phyloP scores from a whole-genome alignment of 2,113 vertebrate genomes.

The Mustela nigripes region DNA sequence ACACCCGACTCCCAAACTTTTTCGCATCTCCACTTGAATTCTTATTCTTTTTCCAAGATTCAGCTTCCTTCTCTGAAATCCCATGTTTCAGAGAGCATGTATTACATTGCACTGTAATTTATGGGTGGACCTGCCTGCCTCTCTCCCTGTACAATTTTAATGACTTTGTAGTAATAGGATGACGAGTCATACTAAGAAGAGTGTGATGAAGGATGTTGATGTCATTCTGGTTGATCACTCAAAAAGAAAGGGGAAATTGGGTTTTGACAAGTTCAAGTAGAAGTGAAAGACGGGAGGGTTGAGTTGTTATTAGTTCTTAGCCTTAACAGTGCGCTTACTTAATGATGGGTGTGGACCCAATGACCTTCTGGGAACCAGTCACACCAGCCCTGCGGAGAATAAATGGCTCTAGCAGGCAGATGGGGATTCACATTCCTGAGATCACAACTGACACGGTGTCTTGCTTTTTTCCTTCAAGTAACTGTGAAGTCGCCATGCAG shows the following conservation, averaged over 20 bases:
- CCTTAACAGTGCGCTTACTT: neutral
- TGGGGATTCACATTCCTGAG: neutral
- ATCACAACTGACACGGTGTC: neutral
- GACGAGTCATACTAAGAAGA: neutral
- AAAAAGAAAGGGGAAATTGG: neutral
- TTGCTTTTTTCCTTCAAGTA: neutral
- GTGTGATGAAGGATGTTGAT: neutral
- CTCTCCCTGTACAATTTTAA: neutral
- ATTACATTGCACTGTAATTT: neutral
- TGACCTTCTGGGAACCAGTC: neutral
- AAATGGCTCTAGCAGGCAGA: neutral
- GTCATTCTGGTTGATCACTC: neutral
- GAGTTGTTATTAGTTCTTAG: neutral
- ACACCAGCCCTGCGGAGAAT: neutral
- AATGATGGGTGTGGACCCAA: neutral
- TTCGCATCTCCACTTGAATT: neutral
- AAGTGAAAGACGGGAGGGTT: neutral
- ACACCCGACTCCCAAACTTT: no score
- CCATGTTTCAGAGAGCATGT: neutral
- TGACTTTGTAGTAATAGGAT: neutral
- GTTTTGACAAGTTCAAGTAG: neutral
- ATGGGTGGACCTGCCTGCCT: no score
- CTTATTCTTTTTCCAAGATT: neutral
- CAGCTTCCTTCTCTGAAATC: neutral
- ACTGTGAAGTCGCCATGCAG: neutral